A percentile compares a stretch with the other conserved stretches of the same genome.
Conservation (phyloP, 1,140 invertebrate genomes). For the Drosophila melanogaster region Release_6_plus_ISO1_MT NT_037436.4:15306001-15306500, state of each 20-base stretch:
- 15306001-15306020: not conserved
- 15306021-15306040: not conserved
- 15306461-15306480: conserved; percentile 39
- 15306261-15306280: not conserved
- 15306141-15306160: too few species aligned
- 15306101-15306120: too few species aligned
- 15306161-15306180: too few species aligned
- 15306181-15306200: not conserved
- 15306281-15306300: conserved; percentile 15
- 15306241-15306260: conserved; percentile 12
- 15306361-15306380: conserved; percentile 58
- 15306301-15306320: conserved; percentile 27
- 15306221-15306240: conserved; percentile 3
- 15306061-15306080: too few species aligned
- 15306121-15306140: too few species aligned
- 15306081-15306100: too few species aligned
- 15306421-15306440: conserved; percentile 52
- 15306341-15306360: conserved; percentile 60
- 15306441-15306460: conserved; percentile 59
- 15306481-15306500: conserved; percentile 20
- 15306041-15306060: too few species aligned
- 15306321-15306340: conserved; percentile 51
- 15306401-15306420: conserved; percentile 48
- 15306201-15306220: not conserved
- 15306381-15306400: conserved; percentile 71